Conservation (phyloP, 2,888 invertebrate genomes). For the Plebejus melissa region DNA sequence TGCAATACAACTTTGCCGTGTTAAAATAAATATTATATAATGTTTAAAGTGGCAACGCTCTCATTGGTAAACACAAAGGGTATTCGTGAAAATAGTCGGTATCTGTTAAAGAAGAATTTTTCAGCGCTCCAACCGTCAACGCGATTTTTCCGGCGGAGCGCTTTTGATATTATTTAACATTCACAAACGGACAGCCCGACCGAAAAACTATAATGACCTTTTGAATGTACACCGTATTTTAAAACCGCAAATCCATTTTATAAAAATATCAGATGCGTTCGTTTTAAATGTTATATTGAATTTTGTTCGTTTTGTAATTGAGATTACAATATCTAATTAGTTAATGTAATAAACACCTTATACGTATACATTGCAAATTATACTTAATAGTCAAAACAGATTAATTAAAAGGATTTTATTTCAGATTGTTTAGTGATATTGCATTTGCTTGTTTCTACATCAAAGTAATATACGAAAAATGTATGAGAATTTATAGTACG, state of each 20-base stretch:
- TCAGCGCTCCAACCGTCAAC: constrained; percentile 32
- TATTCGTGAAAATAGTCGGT: constrained; percentile 14
- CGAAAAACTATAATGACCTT: constrained; percentile 30
- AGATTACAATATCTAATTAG: not conserved
- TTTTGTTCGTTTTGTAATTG: not conserved
- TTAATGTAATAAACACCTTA: not conserved
- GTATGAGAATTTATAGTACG: no score
- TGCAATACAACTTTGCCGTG: not conserved
- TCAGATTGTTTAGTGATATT: no score
- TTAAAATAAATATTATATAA: not conserved
- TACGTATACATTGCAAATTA: no score
- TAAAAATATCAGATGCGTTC: not conserved
- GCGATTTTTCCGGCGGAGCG: constrained; percentile 35
- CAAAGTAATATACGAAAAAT: no score
- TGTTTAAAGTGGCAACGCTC: constrained; percentile 10
- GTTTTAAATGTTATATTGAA: not conserved
- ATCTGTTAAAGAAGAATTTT: constrained; percentile 26
- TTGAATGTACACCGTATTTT: constrained; percentile 22
- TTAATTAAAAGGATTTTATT: no score
- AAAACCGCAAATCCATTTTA: not conserved
- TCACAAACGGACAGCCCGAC: constrained; percentile 33
- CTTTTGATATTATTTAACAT: constrained; percentile 35
- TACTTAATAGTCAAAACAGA: no score
- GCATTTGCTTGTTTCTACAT: no score
- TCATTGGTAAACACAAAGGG: constrained; percentile 11